phyloP scores from a whole-genome alignment of 1,140 invertebrate species.

The Panonychus citri region DNA sequence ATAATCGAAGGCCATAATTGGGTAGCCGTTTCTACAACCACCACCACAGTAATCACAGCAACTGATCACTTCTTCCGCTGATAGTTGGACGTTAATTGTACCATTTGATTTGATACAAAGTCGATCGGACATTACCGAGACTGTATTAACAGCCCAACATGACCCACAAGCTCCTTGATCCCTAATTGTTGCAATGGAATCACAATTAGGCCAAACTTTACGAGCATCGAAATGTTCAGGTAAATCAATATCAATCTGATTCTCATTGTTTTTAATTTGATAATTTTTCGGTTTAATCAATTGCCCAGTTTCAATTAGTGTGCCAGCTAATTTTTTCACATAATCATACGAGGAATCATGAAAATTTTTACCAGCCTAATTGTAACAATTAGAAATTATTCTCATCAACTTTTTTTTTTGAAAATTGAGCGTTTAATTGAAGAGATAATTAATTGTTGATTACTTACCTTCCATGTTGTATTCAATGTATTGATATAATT shows the following conservation, averaged over 20 bases:
- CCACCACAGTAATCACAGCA: slow-evolving; percentile 53
- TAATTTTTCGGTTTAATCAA: slow-evolving; percentile 23
- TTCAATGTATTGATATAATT: neutral
- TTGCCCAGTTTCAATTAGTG: slow-evolving; percentile 27
- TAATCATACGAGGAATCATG: slow-evolving; percentile 22
- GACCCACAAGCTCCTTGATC: slow-evolving; percentile 7
- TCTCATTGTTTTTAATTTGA: slow-evolving; percentile 21
- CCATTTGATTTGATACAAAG: slow-evolving; percentile 59
- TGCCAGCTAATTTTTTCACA: slow-evolving; percentile 24
- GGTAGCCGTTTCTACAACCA: slow-evolving; percentile 53
- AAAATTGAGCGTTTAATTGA: no score
- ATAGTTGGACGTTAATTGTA: slow-evolving; percentile 44
- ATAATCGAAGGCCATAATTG: slow-evolving; percentile 50
- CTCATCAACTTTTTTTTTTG: no score
- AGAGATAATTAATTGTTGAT: neutral
- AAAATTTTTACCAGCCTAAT: neutral
- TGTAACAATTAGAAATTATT: neutral
- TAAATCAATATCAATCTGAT: slow-evolving; percentile 26
- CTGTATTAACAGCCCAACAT: slow-evolving; percentile 61
- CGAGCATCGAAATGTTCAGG: slow-evolving; percentile 60
- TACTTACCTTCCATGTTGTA: neutral
- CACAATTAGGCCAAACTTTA: slow-evolving; percentile 55
- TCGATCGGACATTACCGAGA: slow-evolving; percentile 76
- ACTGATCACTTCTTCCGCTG: slow-evolving; percentile 60
- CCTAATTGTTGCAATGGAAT: slow-evolving; percentile 15